phyloP scores from a whole-genome alignment of 2,113 vertebrate species.

The Mirounga angustirostris region DNA sequence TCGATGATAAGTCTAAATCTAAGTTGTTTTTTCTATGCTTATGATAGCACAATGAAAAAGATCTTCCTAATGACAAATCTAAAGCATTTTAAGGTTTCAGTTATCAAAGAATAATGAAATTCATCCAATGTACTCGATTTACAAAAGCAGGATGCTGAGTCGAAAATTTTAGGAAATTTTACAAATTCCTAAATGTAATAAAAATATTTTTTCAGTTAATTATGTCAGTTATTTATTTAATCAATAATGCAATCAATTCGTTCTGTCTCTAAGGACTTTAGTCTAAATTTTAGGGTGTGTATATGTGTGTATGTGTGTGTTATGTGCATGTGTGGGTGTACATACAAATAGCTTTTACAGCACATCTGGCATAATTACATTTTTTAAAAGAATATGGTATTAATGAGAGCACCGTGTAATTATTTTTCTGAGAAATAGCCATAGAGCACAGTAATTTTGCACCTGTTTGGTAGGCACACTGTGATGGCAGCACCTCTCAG shows the following conservation, averaged over 20 bases:
- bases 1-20: not conserved
- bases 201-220: not conserved
- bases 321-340: not conserved
- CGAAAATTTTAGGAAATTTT: not conserved
- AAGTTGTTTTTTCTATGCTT: not conserved
- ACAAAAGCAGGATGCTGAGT: not conserved
- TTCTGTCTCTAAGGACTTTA: not conserved
- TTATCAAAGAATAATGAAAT: not conserved
- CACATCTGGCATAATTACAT: not conserved
- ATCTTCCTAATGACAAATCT: not conserved
- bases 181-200: not conserved
- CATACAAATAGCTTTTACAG: not conserved
- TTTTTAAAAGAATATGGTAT: slow-evolving; percentile 24
- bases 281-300: not conserved
- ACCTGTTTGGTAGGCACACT: not conserved
- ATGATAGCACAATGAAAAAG: not conserved
- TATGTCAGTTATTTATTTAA: not conserved
- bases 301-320: not conserved
- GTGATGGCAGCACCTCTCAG: not conserved
- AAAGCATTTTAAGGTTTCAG: not conserved
- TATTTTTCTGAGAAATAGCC: not conserved
- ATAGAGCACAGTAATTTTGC: not conserved
- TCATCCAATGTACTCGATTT: not conserved
- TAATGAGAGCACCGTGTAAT: not conserved
- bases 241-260: not conserved